These are phyloP conservation scores for Zygogramma bicolorata DNA, from an alignment of 2,888 invertebrate genomes.

Conservation along the genomic window DNA sequence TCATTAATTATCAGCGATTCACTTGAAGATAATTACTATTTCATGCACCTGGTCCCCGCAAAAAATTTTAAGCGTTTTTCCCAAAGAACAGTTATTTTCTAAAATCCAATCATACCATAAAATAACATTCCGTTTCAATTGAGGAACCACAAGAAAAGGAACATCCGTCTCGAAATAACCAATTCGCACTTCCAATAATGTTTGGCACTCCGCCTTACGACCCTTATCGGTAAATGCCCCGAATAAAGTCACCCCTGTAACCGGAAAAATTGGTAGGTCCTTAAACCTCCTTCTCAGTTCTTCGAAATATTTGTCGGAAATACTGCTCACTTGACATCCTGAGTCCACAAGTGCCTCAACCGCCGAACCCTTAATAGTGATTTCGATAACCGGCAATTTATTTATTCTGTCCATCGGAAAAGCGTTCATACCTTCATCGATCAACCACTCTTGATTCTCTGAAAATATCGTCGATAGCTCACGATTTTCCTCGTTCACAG, in stretches of 20 bases:
- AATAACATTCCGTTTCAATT: slow-evolving; percentile 2
- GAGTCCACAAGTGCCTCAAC: not conserved
- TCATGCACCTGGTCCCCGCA: too few species aligned
- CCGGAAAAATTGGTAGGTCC: not conserved
- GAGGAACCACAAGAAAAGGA: slow-evolving; percentile 12
- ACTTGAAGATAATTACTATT: too few species aligned
- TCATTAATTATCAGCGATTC: slow-evolving; percentile 9
- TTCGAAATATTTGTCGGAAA: slow-evolving; percentile 7
- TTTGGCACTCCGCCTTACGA: slow-evolving; percentile 5
- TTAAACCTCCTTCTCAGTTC: not conserved
- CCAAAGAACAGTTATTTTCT: too few species aligned
- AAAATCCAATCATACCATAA: slow-evolving; percentile 15
- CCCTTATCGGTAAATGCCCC: slow-evolving; percentile 16
- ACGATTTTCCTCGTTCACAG: too few species aligned
- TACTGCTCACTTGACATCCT: slow-evolving; percentile 16
- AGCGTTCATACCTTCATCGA: too few species aligned
- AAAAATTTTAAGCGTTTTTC: too few species aligned
- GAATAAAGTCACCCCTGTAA: slow-evolving; percentile 11
- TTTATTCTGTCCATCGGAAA: too few species aligned
- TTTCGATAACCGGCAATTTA: slow-evolving; percentile 16
- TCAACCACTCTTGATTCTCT: too few species aligned
- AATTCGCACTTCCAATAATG: not conserved
- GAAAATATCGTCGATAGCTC: too few species aligned
- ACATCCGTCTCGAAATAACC: not conserved
- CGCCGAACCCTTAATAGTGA: not conserved